These are phyloP conservation scores for Gambusia affinis DNA, from an alignment of 2,113 vertebrate species.

Conservation along the genomic window DNA sequence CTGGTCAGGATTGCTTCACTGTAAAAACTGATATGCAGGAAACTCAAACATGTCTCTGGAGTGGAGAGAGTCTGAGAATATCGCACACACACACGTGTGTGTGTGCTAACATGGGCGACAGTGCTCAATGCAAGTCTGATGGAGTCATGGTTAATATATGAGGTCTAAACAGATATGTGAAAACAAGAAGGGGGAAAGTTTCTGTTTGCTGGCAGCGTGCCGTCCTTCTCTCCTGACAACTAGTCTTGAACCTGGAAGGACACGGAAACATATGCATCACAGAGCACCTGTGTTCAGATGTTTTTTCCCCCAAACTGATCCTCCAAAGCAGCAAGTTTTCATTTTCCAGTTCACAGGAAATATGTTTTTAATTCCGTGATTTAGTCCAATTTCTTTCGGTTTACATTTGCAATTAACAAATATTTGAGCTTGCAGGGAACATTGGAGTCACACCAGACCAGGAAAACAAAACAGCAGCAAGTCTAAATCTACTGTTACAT, in stretches of 20 bases:
- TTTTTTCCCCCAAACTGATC: conserved; percentile 48
- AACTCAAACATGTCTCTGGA: conserved; percentile 59
- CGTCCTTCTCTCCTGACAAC: conserved; percentile 63
- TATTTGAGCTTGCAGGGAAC: not conserved
- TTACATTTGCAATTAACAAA: not conserved
- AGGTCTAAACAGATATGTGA: conserved; percentile 64
- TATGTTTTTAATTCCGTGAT: conserved; percentile 9
- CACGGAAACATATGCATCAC: conserved; percentile 35
- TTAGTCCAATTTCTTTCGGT: not conserved
- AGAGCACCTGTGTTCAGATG: conserved; percentile 60
- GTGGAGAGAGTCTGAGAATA: conserved; percentile 33
- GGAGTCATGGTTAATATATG: conserved; percentile 58
- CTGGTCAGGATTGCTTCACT: conserved; percentile 43
- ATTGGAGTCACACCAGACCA: too few species aligned
- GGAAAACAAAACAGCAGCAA: not conserved
- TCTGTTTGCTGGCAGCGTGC: conserved; percentile 59
- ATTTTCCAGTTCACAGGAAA: conserved; percentile 11
- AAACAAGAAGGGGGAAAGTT: conserved; percentile 35
- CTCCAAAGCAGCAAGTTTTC: conserved; percentile 37
- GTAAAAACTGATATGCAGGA: conserved; percentile 68
- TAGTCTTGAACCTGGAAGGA: conserved; percentile 56
- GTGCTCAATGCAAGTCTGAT: conserved; percentile 39
- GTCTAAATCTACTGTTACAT: not conserved
- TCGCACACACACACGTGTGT: not conserved
- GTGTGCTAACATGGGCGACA: conserved; percentile 6